Evolutionary conservation across 2,797 vertebrate genomes (phyloP), one percentile per base, ranked within the genome.

Genomic region (Clarias laeviceps): DNA sequence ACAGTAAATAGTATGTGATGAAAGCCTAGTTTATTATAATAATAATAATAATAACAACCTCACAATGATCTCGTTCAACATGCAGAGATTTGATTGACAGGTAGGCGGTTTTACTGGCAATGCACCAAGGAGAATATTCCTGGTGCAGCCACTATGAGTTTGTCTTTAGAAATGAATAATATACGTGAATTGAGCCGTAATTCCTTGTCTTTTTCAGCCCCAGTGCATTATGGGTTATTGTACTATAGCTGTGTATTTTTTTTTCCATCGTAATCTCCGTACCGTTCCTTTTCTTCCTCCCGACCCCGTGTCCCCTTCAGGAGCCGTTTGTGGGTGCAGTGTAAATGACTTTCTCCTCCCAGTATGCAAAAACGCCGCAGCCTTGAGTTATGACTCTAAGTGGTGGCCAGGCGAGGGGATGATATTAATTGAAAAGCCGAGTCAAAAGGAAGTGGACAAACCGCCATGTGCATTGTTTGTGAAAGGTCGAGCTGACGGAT

Each of bases 401-500:
- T 82, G 89, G 88, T 87, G 88, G 88, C 77, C 86, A 68, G 87
- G 86, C 62, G 0, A 62, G 4, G 77, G 90, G 89, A 89, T 90
- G 62, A 85, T 87, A 85, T 93, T 93, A 93, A 94, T 94, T 93
- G 91, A 94, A 94, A 93, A 90, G 92, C 91, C 91, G 92, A 93
- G 93, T 93, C 91, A 93, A 91, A 93, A 88, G 87, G 91, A 94
- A 94, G 90, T 91, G 90, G 91, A 93, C 91, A 91, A 93, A 95
- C 92, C 90, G 68, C 84, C 80, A 32, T 86, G 88, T 18, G 50
- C 92, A 89, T 94, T 94, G 84, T 90, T 91, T 92, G 88, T 94
- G 93, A 94, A 93, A 94, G 92, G 93, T 93, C 88, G 90, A 84
- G 11, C 79, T 95, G 93, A 95, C 94, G 91, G 93, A 95, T 95